Conservation (phyloP, 1,140 invertebrate species). For the Drosophila nigrodunni region DNA sequence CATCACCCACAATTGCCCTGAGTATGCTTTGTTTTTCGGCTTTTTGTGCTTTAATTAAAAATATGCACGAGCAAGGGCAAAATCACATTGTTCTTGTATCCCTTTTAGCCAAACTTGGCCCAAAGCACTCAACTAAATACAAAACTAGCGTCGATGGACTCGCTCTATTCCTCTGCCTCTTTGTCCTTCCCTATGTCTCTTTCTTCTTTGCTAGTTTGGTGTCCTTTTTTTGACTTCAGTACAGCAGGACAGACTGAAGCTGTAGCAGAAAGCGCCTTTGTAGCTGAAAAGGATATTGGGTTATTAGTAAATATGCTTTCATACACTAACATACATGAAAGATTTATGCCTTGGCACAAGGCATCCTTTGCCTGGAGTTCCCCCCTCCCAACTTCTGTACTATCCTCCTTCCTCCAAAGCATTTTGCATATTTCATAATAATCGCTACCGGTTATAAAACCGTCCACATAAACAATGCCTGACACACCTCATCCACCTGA, state of each 20-base stretch:
- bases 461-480: conserved; percentile 59
- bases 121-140: conserved; percentile 78
- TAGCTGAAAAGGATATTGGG: conserved; percentile 72
- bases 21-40: conserved; percentile 67
- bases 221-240: conserved; percentile 60
- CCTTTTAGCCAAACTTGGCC: conserved; percentile 42
- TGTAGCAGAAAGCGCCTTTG: conserved; percentile 32
- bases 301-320: conserved; percentile 80
- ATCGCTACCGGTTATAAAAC: conserved; percentile 67
- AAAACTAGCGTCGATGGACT: conserved; percentile 65
- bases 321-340: conserved; percentile 68
- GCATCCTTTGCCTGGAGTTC: conserved; percentile 10
- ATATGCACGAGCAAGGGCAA: conserved; percentile 72
- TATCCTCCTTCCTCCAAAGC: conserved; percentile 20
- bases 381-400: neutral
- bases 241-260: conserved; percentile 25
- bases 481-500: conserved; percentile 59
- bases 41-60: conserved; percentile 81
- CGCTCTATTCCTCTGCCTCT: neutral
- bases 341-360: conserved; percentile 65
- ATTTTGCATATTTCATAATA: conserved; percentile 78
- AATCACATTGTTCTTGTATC: conserved; percentile 54
- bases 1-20: conserved; percentile 8
- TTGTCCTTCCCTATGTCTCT: neutral
- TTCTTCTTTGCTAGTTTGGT: conserved; percentile 8